phyloP scores from a whole-genome alignment of 2,797 vertebrate genomes.

The Muraenolepis orangiensis region DNA sequence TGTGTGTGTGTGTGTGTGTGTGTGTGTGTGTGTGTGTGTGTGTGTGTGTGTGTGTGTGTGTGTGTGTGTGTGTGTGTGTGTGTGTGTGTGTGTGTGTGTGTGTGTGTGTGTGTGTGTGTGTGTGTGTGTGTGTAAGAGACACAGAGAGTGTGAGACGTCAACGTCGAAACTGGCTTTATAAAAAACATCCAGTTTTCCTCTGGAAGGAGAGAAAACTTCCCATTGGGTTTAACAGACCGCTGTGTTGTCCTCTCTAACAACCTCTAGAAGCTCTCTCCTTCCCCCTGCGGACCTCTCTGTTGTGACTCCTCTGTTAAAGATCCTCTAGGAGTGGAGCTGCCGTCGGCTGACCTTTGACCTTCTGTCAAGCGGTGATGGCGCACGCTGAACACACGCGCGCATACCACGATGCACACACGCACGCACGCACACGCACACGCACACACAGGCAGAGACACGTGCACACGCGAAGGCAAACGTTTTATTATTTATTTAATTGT shows the following conservation, averaged over 20 bases:
- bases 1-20: neutral
- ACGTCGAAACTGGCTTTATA: no score
- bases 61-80: no score
- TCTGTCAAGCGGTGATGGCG: neutral
- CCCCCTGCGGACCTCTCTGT: neutral
- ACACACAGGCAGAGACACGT: constrained; percentile 21
- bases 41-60: neutral
- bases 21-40: no score
- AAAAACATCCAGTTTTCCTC: no score
- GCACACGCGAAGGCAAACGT: constrained; percentile 12
- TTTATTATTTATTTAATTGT: neutral
- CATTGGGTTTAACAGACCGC: no score
- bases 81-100: no score
- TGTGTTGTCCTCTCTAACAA: neutral
- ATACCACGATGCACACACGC: constrained; percentile 10
- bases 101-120: no score
- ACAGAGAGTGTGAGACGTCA: no score
- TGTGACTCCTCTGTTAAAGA: neutral
- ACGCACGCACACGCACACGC: constrained; percentile 12
- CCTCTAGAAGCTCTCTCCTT: neutral
- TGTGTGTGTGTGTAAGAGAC: neutral
- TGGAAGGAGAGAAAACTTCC: neutral
- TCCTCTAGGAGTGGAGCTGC: neutral
- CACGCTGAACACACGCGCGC: neutral
- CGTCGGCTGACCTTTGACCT: no score